Evolutionary conservation across 2,797 vertebrate species (phyloP), one percentile per base, ranked within the genome.

Genomic region (Galaxias olidus): DNA sequence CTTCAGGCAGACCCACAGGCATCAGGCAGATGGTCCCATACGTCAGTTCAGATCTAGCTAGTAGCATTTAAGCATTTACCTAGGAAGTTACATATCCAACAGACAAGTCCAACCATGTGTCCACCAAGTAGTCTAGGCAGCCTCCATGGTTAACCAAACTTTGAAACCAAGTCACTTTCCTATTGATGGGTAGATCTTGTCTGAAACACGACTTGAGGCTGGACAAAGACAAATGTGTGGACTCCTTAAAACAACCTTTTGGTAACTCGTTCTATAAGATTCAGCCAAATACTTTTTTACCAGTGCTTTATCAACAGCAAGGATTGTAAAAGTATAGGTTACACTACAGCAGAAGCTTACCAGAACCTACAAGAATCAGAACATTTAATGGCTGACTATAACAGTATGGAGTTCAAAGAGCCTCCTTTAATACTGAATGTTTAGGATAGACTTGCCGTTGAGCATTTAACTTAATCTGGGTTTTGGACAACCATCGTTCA

Each of bases 251-350:
- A 73, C 75, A 65, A 73, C 75, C 80, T 76, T 75, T 66, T 79
- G 54, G 59, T 55, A 58, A 66, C 72, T 63, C 75, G 75, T 80
- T 80, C 74, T 84, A 68, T 79, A 84, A 60, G 70, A 85, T 88
- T 84, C 79, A 87, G 84, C 90, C 90, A 92, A 92, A 91, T 89
- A 89, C 78, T 59, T 61, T 89, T 90, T 68, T 88, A 83, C 87
- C 87, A 91, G 90, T 93, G 90, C 90, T 91, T 93, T 92, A 91
- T 90, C 69, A 88, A 91, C 90, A 87, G 91, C 87, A 71, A 90
- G 87, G 89, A 91, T 92, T 91, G 90, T 92, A 91, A 76, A 90
- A 83, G 73, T 68, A 72, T 84, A 75, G 30, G 30, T 73, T 74
- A 75, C 71, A 85, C 76, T 76, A 79, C 83, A 78, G 79, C 79